These are phyloP conservation scores for Oreohelix idahoensis DNA, from an alignment of 1,140 invertebrate species.

Conservation along the genomic window DNA sequence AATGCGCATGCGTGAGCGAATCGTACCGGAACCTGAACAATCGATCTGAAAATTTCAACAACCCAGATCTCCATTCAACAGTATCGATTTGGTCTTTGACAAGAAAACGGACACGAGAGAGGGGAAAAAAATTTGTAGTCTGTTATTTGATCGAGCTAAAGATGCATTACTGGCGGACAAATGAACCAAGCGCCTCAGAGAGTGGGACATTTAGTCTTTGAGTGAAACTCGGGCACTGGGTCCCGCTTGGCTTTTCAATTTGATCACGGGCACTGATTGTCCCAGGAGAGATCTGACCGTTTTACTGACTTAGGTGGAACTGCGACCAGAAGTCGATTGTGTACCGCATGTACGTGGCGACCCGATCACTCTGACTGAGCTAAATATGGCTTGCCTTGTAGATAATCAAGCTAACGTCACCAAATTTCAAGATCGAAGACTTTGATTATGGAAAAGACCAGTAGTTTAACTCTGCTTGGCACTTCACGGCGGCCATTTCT, in stretches of 20 bases:
- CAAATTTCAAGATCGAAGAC: not conserved
- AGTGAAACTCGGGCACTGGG: not conserved
- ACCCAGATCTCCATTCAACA: not conserved
- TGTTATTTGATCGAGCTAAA: conserved; percentile 13
- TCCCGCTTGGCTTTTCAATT: not conserved
- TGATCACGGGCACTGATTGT: not conserved
- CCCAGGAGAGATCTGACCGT: not conserved
- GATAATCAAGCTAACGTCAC: not conserved
- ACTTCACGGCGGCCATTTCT: not conserved
- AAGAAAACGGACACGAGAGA: not conserved
- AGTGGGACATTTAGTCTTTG: conserved; percentile 1
- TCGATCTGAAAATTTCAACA: not conserved
- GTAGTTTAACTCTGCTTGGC: not conserved
- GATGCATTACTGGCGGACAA: conserved; percentile 16
- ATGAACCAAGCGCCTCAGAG: not conserved
- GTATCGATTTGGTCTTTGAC: conserved; percentile 16
- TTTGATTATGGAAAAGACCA: not conserved
- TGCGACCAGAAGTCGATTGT: not conserved
- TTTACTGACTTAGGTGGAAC: not conserved
- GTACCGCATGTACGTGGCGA: not conserved
- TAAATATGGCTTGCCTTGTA: not conserved
- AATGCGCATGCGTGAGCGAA: conserved; percentile 11
- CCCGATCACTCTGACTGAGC: not conserved
- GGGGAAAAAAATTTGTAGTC: not conserved
- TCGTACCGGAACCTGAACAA: conserved; percentile 18